phyloP scores from a whole-genome alignment of 2,797 vertebrate species.

The Micromesistius poutassou region DNA sequence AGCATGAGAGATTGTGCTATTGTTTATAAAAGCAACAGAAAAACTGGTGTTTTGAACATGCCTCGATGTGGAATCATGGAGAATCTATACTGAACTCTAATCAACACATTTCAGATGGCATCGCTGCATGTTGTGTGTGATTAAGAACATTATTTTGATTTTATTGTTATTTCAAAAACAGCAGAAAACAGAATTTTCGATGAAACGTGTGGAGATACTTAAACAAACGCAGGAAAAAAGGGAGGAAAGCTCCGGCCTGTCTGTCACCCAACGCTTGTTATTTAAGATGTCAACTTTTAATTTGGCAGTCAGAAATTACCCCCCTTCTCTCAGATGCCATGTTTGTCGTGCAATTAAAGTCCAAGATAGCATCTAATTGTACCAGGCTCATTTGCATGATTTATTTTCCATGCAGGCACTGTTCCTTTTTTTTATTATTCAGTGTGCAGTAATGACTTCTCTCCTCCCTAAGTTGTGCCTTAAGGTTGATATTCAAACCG shows the following conservation, averaged over 20 bases:
- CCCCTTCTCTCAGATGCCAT: neutral
- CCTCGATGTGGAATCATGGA: too few species aligned
- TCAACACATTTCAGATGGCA: neutral
- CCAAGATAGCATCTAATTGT: constrained; percentile 9
- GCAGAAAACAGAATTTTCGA: neutral
- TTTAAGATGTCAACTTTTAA: constrained; percentile 5
- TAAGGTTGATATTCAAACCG: neutral
- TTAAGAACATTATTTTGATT: neutral
- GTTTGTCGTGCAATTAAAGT: constrained; percentile 22
- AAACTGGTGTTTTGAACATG: neutral
- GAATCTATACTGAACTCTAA: neutral
- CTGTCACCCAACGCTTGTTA: neutral
- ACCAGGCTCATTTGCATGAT: neutral
- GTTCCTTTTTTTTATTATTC: neutral
- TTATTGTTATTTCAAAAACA: neutral
- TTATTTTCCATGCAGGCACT: neutral
- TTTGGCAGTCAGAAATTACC: neutral
- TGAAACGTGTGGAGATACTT: neutral
- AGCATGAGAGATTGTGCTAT: neutral
- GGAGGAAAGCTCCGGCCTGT: neutral
- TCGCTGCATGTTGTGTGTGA: neutral
- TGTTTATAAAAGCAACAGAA: neutral
- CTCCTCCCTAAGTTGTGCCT: neutral
- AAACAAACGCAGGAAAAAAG: neutral
- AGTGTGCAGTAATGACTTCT: neutral